A percentile compares a stretch with the other conserved stretches of the same genome.
phyloP scores from a whole-genome alignment of 1,140 invertebrate species.

The Anastrepha ludens region DNA sequence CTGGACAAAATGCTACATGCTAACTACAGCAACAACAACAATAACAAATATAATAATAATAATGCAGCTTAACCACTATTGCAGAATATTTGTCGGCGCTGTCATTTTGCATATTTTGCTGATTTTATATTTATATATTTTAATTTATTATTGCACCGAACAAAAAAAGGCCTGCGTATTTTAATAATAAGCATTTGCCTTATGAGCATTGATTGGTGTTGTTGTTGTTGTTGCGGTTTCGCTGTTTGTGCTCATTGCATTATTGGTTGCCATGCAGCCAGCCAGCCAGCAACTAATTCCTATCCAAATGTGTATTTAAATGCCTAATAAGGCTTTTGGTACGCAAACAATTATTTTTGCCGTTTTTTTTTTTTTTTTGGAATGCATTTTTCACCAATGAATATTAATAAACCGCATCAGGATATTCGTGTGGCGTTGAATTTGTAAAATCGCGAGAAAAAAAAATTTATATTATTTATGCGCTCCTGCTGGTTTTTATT shows the following conservation, averaged over 20 bases:
- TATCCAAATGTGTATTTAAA: slow-evolving; percentile 36
- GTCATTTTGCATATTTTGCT: slow-evolving; percentile 25
- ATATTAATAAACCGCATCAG: slow-evolving; percentile 55
- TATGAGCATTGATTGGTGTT: slow-evolving; percentile 1
- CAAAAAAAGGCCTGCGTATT: neutral
- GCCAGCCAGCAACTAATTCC: slow-evolving; percentile 21
- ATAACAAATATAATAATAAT: neutral
- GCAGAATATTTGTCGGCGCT: slow-evolving; percentile 8
- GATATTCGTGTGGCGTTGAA: neutral
- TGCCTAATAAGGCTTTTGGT: slow-evolving; percentile 49
- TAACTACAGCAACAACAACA: neutral
- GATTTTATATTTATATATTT: slow-evolving; percentile 39
- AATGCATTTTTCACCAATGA: slow-evolving; percentile 32
- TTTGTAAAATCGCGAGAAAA: neutral
- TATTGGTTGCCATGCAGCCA: slow-evolving; percentile 32
- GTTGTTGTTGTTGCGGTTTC: neutral
- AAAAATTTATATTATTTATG: slow-evolving; percentile 42
- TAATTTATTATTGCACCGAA: slow-evolving; percentile 18
- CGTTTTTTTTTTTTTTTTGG: neutral
- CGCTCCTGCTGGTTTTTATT: slow-evolving; percentile 44
- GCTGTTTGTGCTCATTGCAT: neutral
- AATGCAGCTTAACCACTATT: slow-evolving; percentile 41
- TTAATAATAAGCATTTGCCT: slow-evolving; percentile 35
- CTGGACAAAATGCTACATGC: slow-evolving; percentile 11
- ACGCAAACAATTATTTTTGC: neutral